Evolutionary conservation across 2,888 invertebrate genomes (phyloP).

Genomic region (Eristalis pertinax): DNA sequence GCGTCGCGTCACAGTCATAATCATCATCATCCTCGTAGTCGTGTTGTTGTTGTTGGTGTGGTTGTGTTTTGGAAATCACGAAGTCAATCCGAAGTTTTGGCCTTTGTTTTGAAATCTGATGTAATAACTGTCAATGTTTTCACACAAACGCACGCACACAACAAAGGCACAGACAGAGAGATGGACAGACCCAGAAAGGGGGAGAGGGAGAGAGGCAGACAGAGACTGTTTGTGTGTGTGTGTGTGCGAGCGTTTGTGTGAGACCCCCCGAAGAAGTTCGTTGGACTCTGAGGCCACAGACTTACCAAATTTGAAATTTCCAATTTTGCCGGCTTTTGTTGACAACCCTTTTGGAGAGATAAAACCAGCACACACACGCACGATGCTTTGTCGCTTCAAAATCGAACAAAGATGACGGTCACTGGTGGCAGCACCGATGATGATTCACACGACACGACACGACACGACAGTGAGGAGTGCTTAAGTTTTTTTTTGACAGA

Average conservation of each 20-base stretch:
- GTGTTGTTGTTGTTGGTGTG: too few relatives aligned
- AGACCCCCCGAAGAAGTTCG: background rate
- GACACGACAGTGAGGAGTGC: background rate
- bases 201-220: background rate
- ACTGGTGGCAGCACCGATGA: too few relatives aligned
- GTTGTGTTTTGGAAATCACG: background rate
- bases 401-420: too few relatives aligned
- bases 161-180: background rate
- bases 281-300: background rate
- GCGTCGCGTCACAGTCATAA: too few relatives aligned
- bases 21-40: too few relatives aligned
- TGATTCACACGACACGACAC: background rate
- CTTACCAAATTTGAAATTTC: conserved; percentile 57
- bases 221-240: background rate
- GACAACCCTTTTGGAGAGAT: background rate
- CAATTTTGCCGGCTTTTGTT: conserved; percentile 51
- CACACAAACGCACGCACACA: background rate
- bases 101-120: background rate
- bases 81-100: background rate
- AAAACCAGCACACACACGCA: background rate
- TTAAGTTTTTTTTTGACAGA: too few relatives aligned
- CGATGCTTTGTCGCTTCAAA: too few relatives aligned
- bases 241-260: background rate
- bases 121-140: background rate
- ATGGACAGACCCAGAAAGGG: background rate